Percentiles rank a stretch among this genome's conserved stretches.
Evolutionary conservation across 2,888 invertebrate species (phyloP).

Genomic region (Perdita meconis): DNA sequence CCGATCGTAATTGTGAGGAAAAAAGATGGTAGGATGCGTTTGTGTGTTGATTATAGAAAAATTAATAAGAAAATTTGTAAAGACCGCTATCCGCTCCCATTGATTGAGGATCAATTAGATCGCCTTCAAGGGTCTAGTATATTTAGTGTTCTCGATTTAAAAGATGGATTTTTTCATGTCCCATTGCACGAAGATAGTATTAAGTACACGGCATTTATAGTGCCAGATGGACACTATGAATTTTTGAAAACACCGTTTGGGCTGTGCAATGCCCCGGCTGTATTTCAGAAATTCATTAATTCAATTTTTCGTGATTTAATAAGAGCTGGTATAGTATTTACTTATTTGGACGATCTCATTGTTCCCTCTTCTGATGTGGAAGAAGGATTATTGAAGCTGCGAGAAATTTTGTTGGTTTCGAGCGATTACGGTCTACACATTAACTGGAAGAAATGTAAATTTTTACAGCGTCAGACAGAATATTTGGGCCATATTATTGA

Average conservation of each 20-base stretch:
- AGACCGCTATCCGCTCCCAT: conserved; percentile 11
- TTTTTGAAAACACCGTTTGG: conserved; percentile 71
- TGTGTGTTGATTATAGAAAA: conserved; percentile 80
- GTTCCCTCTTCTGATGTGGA: not conserved
- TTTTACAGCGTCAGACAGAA: too few species aligned
- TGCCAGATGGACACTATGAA: conserved; percentile 68
- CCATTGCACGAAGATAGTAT: conserved; percentile 60
- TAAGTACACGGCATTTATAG: conserved; percentile 73
- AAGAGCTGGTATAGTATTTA: not conserved
- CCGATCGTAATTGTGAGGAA: conserved; percentile 60
- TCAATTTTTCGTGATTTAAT: conserved; percentile 53
- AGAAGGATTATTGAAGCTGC: not conserved
- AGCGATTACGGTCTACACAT: conserved; percentile 3
- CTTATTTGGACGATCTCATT: conserved; percentile 28
- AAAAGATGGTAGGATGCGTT: conserved; percentile 60
- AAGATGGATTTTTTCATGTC: conserved; percentile 75
- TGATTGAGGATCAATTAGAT: conserved; percentile 42
- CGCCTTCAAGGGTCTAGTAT: not conserved
- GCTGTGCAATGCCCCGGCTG: conserved; percentile 54
- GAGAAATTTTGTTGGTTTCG: not conserved
- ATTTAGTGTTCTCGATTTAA: conserved; percentile 28
- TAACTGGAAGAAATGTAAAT: conserved; percentile 23
- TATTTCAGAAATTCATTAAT: conserved; percentile 60
- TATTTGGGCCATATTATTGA: too few species aligned
- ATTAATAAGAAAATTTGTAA: conserved; percentile 15